phyloP scores from a whole-genome alignment of 2,797 vertebrate species.

The Gambelia wislizenii region DNA sequence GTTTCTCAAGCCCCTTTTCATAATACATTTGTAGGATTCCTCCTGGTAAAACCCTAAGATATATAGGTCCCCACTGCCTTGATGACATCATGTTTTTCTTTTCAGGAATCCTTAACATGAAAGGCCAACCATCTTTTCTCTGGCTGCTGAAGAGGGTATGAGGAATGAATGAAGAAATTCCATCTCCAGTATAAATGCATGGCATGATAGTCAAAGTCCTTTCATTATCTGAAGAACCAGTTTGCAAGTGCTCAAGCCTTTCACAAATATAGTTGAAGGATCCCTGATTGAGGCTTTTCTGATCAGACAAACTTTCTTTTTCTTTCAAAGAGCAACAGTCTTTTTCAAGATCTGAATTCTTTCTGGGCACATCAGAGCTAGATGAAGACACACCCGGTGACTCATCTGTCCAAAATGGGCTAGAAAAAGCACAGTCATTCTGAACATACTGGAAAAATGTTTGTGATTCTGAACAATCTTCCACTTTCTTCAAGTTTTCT shows the following conservation, averaged over 20 bases:
- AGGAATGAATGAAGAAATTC: conserved; percentile 78
- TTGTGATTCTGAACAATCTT: conserved; percentile 8
- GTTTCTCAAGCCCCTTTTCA: conserved; percentile 95
- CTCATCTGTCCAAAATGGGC: conserved; percentile 90
- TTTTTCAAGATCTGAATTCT: conserved; percentile 61
- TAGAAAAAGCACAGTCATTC: conserved; percentile 87
- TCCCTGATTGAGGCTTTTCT: conserved; percentile 87
- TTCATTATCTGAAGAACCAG: conserved; percentile 62
- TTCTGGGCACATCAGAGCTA: conserved; percentile 77
- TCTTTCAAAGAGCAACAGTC: conserved; percentile 45
- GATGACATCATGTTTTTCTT: conserved; percentile 99
- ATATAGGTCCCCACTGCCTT: conserved; percentile 97
- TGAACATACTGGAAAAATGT: conserved; percentile 83
- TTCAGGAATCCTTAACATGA: conserved; percentile 97
- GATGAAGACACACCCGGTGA: conserved; percentile 78
- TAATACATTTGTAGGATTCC: conserved; percentile 96
- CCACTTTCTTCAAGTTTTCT: conserved; percentile 42
- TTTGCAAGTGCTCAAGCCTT: conserved; percentile 87
- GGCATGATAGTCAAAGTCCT: conserved; percentile 49
- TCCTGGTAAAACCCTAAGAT: conserved; percentile 88
- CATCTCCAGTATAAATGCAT: conserved; percentile 24
- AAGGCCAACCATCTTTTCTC: conserved; percentile 89
- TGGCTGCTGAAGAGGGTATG: conserved; percentile 86
- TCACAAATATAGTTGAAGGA: conserved; percentile 91
- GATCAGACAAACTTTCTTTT: conserved; percentile 67